Base-by-base conservation (phyloP, 2,797 vertebrate genomes). In the Rhinella marina region DNA sequence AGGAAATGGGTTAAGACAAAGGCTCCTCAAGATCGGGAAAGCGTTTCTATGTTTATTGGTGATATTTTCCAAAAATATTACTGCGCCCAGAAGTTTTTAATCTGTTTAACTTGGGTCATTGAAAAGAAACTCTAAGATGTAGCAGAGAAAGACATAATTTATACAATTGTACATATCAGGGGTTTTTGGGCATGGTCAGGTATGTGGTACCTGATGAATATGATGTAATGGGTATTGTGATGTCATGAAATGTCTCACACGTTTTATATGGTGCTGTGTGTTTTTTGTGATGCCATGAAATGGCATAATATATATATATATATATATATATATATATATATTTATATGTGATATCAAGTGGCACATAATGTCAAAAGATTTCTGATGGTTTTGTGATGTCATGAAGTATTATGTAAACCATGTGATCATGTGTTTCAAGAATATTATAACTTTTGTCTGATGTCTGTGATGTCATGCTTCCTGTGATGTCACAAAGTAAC, bases 11-110 rank as follows among this genome's bases (percentile, higher is more conserved):
- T 32, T 25, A 50, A 81, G 61, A 61, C 17, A 32, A 59, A 64
- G 61, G 19, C 23, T 81, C 25, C 48, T n/a, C n/a, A 59, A 62
- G 59, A 62, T n/a, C 78, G 3, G 19, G 59, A 41, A 76, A 72
- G 48, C 72, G 50, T 41, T 73, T 73, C 41, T 50, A 41, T 75
- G 11, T n/a, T n/a, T 76, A 76, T 14, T 50, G 48, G 21, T 76
- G 73, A 76, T 11, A 76, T 9, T 76, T 76, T 52, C 73, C 10
- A 52, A 76, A 73, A 76, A 52, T 76, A 76, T 52, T 50, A 25
- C 21, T 52, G 21, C 10, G 48, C 11, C 21, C 21, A 12, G 52
- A 0, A 19, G 68, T 72, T n/a, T n/a, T n/a, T 72, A 32, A 70
- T 52, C 48, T 7, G n/a, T 19, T 76, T 76, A 52, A 76, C 48